Conservation (phyloP, 2,797 vertebrate species). For the Anisognathus igniventris region DNA sequence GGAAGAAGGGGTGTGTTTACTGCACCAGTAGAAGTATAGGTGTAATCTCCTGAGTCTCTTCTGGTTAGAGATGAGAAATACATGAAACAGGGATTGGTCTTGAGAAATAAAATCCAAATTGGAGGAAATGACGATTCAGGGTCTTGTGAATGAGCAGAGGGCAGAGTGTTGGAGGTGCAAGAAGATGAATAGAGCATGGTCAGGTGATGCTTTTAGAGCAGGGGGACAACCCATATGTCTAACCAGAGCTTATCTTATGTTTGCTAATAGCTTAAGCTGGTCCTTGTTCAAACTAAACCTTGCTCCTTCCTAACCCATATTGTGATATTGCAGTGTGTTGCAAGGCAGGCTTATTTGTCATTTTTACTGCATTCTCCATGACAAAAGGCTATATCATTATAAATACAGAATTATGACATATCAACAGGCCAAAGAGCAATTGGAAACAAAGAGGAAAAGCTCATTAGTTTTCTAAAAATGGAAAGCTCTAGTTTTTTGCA, state of each 20-base stretch:
- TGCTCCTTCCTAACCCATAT: not conserved
- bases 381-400: not conserved
- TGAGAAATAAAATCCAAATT: not conserved
- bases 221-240: not conserved
- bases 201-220: not conserved
- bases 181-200: not conserved
- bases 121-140: not conserved
- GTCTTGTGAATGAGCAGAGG: not conserved
- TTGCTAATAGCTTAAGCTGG: not conserved
- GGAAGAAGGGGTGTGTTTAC: not conserved
- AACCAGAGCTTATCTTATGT: not conserved
- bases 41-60: not conserved
- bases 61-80: not conserved
- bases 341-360: not conserved
- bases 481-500: not conserved
- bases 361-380: not conserved
- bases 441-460: not conserved
- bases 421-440: not conserved
- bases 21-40: not conserved
- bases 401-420: not conserved
- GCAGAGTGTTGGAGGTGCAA: not conserved
- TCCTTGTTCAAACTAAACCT: conserved; percentile 15
- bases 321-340: not conserved
- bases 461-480: not conserved
- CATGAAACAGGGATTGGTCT: not conserved